Evolutionary conservation across 64 coral and sea anemone species (phyloP).

Genomic region (Actinia tenebrosa): DNA sequence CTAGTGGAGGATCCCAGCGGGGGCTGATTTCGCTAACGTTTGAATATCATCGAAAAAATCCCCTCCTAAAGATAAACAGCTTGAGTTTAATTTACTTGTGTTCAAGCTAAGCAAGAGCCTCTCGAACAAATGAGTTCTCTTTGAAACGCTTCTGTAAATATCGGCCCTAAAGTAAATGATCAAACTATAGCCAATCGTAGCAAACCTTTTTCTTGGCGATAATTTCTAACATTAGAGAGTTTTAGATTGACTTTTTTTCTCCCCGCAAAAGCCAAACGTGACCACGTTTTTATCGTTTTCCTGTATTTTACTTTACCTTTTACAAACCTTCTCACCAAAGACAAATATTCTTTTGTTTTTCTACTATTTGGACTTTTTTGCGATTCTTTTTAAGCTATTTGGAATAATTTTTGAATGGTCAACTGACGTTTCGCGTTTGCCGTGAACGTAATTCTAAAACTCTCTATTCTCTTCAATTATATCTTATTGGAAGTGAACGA

Average conservation of each 20-base stretch:
- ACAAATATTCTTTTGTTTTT: no score
- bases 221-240: no score
- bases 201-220: neutral
- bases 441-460: no score
- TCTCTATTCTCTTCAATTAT: constrained; percentile 8
- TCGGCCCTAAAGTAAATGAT: neutral
- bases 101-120: neutral
- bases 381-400: no score
- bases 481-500: neutral
- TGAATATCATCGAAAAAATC: neutral
- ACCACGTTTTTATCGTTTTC: no score
- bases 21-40: neutral
- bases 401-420: no score
- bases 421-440: no score
- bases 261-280: no score
- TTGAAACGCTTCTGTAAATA: neutral
- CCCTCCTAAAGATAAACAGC: neutral
- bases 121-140: neutral
- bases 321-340: no score
- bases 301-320: no score
- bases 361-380: no score
- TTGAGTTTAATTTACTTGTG: neutral
- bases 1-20: neutral
- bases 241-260: no score
- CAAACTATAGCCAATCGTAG: neutral